Base-by-base conservation (phyloP, 2,797 vertebrate species). In the Sebastes steindachneri region DNA sequence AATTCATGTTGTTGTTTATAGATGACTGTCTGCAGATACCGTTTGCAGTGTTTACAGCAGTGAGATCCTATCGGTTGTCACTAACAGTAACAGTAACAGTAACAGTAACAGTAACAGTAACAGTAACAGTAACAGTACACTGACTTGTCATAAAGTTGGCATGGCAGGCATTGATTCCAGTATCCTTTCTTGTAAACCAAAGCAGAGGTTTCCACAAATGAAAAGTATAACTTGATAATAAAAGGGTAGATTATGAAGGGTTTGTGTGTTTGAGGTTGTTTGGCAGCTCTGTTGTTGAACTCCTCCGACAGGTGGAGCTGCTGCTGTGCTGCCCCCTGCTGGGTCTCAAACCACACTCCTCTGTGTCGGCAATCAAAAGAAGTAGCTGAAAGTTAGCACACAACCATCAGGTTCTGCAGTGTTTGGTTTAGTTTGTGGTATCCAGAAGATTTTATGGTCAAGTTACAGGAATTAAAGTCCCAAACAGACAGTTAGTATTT, bases 261-360 rank as follows among this genome's bases (percentile, higher is more conserved):
- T 64, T 37, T 51, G 14, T 29, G 15, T 58, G 48, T 74, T 48
- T 48, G 17, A 48, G 17, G 45, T 48, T 48, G 45, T 2, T 12
- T 54, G 33, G 25, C 14, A 41, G 57, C 4, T 71, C 8, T 57
- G n/a, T 9, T 33, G n/a, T 29, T 29, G 64, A 82, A 14, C 31
- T 72, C 57, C 33, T 73, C 37, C 14, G 4, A 33, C 68, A 70
- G 65, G 29, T 80, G 57, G 62, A 9, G 60, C 72, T 62, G 69
- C 77, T 81, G 71, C 82, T 82, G 57, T 41, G 82, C 82, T 85
- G 88, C 92, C 89, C 84, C 79, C 92, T 94, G 41, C 80, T 93
- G 91, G 80, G 45, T 53, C 31, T 41, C 37, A n/a, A 57, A 59
- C 35, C 23, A 54, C 48, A 73, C 60, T 73, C 25, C 60, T 51